phyloP scores from a whole-genome alignment of 1,140 invertebrate genomes.

The Bombus impatiens region DNA sequence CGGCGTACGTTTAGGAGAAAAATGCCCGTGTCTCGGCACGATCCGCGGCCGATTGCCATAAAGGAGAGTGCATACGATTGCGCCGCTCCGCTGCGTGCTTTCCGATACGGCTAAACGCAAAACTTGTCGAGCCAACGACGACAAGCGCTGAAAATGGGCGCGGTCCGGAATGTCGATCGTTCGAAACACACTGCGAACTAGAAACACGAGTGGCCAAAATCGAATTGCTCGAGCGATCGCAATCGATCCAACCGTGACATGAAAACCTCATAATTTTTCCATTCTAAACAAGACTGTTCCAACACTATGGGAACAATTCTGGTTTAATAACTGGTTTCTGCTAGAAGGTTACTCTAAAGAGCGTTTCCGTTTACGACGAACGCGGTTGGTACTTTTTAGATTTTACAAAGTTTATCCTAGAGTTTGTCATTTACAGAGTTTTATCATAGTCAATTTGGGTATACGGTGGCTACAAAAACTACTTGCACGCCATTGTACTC shows the following conservation, averaged over 20 bases:
- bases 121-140: conserved; percentile 74
- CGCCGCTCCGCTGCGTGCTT: conserved; percentile 17
- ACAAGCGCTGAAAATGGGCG: conserved; percentile 77
- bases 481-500: no score
- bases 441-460: background rate
- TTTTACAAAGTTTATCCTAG: background rate
- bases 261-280: background rate
- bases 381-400: background rate
- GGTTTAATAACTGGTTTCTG: background rate
- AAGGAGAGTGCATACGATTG: conserved; percentile 46
- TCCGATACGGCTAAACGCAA: conserved; percentile 67
- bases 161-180: conserved; percentile 79
- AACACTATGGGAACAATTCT: background rate
- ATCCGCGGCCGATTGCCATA: conserved; percentile 21
- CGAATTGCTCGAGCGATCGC: background rate
- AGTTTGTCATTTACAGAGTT: background rate
- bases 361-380: background rate
- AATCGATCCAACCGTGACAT: background rate
- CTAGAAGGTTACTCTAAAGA: background rate
- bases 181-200: conserved; percentile 40
- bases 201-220: conserved; percentile 25
- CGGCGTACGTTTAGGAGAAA: conserved; percentile 32
- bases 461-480: no score
- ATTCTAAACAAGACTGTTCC: background rate
- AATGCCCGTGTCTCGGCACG: background rate